Evolutionary conservation across 2,888 invertebrate genomes (phyloP).

Genomic region (Elaeidobius kamerunicus): DNA sequence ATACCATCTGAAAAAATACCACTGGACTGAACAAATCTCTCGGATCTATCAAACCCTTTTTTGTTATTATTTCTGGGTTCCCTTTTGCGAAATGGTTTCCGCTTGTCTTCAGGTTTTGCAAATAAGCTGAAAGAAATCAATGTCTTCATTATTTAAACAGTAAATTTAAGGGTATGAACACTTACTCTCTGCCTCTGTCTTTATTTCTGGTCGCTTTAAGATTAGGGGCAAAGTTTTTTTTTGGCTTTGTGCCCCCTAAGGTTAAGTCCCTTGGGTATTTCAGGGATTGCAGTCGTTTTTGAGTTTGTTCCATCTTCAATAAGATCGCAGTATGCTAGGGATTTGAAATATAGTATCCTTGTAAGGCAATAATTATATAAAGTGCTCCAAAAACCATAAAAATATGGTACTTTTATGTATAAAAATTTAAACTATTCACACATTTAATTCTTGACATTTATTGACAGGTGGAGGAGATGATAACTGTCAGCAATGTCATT

Average conservation of each 20-base stretch:
- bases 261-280: constrained; percentile 44
- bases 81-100: constrained; percentile 19
- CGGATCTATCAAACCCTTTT: constrained; percentile 6
- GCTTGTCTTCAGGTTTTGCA: constrained; percentile 31
- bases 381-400: no score
- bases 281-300: constrained; percentile 42
- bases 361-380: no score
- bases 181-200: constrained; percentile 42
- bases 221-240: constrained; percentile 46
- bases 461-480: no score
- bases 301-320: constrained; percentile 23
- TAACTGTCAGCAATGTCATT: no score
- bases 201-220: constrained; percentile 45
- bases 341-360: no score
- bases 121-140: constrained; percentile 24
- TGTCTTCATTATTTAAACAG: background rate
- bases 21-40: constrained; percentile 41
- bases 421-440: no score
- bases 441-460: no score
- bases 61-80: constrained; percentile 12
- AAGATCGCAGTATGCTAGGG: no score
- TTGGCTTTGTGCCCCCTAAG: constrained; percentile 44
- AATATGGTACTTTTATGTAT: no score
- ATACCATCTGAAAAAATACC: constrained; percentile 47
- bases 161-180: constrained; percentile 6